A percentile compares a stretch with the other conserved stretches of the same genome.
Evolutionary conservation across 2,888 invertebrate genomes (phyloP).

Genomic region (Melanostoma scalare): DNA sequence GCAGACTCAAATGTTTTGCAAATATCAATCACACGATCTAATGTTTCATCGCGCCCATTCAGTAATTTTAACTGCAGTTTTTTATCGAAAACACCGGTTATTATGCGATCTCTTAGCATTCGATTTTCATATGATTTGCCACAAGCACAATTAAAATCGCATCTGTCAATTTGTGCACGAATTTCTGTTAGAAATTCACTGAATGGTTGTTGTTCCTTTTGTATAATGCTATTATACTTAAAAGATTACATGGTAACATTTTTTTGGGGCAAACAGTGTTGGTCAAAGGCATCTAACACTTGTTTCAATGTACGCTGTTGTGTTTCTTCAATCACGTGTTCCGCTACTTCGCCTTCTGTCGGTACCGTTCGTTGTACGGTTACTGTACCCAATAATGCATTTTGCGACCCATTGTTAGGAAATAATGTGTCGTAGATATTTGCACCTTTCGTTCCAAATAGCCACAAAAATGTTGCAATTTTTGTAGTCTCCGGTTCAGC

Average conservation of each 20-base stretch:
- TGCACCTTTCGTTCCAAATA: conserved; percentile 11
- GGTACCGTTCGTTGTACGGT: too few relatives aligned
- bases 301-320: too few relatives aligned
- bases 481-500: not conserved
- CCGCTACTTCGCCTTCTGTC: too few relatives aligned
- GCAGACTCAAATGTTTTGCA: conserved; percentile 47
- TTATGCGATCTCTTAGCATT: conserved; percentile 60
- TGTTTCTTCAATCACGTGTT: too few relatives aligned
- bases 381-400: too few relatives aligned
- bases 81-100: conserved; percentile 54
- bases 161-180: too few relatives aligned
- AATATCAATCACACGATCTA: conserved; percentile 46
- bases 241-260: too few relatives aligned
- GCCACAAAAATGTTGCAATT: conserved; percentile 31
- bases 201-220: not conserved
- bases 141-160: conserved; percentile 53
- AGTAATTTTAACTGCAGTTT: conserved; percentile 18
- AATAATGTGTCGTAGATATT: conserved; percentile 13
- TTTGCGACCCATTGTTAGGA: too few relatives aligned
- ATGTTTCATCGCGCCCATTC: conserved; percentile 20
- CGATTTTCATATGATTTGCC: conserved; percentile 45
- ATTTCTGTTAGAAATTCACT: too few relatives aligned
- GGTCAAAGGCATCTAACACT: too few relatives aligned
- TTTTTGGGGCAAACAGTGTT: too few relatives aligned
- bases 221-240: too few relatives aligned